phyloP scores from a whole-genome alignment of 2,797 vertebrate species.

The Poeciliopsis gracilis region DNA sequence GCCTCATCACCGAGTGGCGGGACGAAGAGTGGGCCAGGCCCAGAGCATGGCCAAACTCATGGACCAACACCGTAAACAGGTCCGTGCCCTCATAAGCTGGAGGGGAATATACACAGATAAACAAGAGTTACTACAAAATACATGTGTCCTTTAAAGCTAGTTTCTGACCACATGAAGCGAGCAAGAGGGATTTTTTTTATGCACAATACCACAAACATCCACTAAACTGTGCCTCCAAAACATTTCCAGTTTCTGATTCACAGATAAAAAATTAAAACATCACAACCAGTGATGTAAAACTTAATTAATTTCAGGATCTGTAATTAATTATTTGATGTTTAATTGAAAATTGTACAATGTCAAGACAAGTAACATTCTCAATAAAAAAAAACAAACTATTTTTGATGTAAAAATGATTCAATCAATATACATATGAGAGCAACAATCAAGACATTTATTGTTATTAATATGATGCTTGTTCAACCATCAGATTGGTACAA shows the following conservation, averaged over 20 bases:
- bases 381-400: too few species aligned
- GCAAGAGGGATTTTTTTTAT: background rate
- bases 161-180: background rate
- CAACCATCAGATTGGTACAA: too few species aligned
- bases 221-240: background rate
- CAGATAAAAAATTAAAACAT: background rate
- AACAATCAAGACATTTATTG: too few species aligned
- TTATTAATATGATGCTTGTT: too few species aligned
- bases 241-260: background rate
- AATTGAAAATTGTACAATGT: too few species aligned
- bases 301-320: background rate
- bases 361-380: too few species aligned
- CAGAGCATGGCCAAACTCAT: slow-evolving; percentile 82
- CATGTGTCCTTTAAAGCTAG: background rate
- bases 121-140: background rate
- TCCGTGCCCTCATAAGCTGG: slow-evolving; percentile 76
- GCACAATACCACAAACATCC: background rate
- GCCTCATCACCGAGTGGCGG: slow-evolving; percentile 81
- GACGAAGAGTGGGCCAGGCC: slow-evolving; percentile 80
- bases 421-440: too few species aligned
- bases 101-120: background rate
- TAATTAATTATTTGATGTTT: too few species aligned
- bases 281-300: background rate
- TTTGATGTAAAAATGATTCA: too few species aligned
- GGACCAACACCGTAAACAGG: slow-evolving; percentile 79